These are phyloP conservation scores for Falco biarmicus DNA, from an alignment of 2,797 vertebrate species.

Conservation along the genomic window DNA sequence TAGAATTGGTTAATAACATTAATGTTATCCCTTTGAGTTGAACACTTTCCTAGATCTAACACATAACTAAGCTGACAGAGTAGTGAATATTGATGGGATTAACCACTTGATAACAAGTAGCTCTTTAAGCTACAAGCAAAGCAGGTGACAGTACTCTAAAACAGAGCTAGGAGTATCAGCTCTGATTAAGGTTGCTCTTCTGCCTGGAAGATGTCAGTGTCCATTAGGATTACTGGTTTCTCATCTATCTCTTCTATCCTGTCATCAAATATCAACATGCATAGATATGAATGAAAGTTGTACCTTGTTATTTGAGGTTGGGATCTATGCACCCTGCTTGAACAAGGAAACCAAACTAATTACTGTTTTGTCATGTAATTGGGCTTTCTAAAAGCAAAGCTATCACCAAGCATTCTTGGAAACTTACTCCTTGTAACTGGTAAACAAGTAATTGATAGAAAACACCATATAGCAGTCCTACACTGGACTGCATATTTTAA, in stretches of 20 bases:
- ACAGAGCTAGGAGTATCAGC: not conserved
- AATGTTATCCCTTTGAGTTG: not conserved
- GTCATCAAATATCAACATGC: not conserved
- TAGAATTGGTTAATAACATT: not conserved
- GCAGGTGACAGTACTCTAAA: not conserved
- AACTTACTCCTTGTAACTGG: not conserved
- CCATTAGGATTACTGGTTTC: not conserved
- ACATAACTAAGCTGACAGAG: not conserved
- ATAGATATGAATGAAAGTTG: not conserved
- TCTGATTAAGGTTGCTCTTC: not conserved
- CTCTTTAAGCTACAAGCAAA: not conserved
- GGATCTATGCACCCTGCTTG: not conserved
- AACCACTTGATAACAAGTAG: not conserved
- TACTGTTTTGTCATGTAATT: not conserved
- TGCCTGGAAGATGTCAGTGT: not conserved
- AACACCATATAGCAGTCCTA: not conserved
- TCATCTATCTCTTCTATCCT: not conserved
- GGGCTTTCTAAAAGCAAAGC: conserved; percentile 5
- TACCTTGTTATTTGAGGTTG: not conserved
- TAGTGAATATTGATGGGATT: not conserved
- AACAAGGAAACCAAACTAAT: not conserved
- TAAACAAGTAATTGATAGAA: not conserved
- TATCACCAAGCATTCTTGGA: not conserved
- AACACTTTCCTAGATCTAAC: not conserved
- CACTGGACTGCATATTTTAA: not conserved